Evolutionary conservation across 2,113 vertebrate genomes (phyloP).

Genomic region (Cygnus buccinator): DNA sequence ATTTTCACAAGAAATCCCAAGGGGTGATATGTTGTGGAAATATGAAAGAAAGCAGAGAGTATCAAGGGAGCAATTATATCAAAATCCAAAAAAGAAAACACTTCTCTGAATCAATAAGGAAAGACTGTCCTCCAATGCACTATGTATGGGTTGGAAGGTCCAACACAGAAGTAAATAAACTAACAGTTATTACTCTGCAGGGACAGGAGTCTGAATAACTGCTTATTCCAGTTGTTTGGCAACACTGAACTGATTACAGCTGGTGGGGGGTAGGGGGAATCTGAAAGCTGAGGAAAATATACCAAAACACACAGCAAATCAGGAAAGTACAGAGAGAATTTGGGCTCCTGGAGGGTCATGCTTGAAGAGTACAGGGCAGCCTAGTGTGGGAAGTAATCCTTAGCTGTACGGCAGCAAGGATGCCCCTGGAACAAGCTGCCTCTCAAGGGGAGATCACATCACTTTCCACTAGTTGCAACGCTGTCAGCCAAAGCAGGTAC

Average conservation of each 20-base stretch:
- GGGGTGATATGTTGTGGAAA: neutral
- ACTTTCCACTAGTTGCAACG: neutral
- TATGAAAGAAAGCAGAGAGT: neutral
- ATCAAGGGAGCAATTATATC: neutral
- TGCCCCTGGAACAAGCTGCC: rapidly evolving
- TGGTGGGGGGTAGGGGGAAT: neutral
- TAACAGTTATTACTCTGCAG: conserved; percentile 31
- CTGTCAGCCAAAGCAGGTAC: neutral
- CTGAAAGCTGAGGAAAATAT: neutral
- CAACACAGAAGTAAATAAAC: conserved; percentile 27
- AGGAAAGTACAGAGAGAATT: neutral
- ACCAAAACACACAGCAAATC: neutral
- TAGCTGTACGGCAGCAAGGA: neutral
- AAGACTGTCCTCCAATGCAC: neutral
- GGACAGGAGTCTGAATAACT: neutral
- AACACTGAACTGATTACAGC: conserved; percentile 2
- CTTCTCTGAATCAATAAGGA: neutral
- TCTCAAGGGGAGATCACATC: neutral
- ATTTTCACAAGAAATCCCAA: neutral
- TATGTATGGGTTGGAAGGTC: conserved; percentile 16
- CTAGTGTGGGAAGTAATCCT: neutral
- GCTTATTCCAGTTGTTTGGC: conserved; percentile 37
- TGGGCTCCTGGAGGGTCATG: neutral
- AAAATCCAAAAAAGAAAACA: neutral
- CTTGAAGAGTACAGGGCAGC: neutral